These are phyloP conservation scores for Melanotaenia trifasciata DNA, from an alignment of 2,797 vertebrate genomes.

Conservation along the genomic window DNA sequence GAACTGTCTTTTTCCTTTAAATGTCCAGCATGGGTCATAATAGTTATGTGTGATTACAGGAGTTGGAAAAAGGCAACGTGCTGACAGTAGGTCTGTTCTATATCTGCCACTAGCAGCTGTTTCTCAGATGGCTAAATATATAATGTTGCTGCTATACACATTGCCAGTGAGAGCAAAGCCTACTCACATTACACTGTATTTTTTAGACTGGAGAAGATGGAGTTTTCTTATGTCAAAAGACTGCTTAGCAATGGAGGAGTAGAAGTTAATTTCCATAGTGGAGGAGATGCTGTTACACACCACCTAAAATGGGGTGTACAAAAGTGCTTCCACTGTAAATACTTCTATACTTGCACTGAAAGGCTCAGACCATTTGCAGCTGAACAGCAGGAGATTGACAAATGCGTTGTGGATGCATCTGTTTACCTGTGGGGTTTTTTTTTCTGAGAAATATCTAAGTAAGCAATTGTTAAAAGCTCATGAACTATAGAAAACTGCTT, in stretches of 20 bases:
- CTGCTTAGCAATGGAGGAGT: constrained; percentile 16
- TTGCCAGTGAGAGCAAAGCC: constrained; percentile 30
- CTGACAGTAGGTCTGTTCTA: constrained; percentile 46
- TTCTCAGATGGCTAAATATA: constrained; percentile 73
- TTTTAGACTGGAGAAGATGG: constrained; percentile 68
- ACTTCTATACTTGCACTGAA: neutral
- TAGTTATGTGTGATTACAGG: neutral
- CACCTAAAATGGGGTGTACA: neutral
- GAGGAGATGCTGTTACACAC: constrained; percentile 19
- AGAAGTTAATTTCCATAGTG: constrained; percentile 32
- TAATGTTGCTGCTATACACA: constrained; percentile 25
- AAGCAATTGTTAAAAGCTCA: neutral
- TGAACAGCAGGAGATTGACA: neutral
- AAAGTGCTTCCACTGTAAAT: neutral
- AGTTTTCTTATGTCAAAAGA: constrained; percentile 56
- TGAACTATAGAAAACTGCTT: neutral
- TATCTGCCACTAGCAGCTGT: constrained; percentile 65
- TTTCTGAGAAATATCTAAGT: neutral
- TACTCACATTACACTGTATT: constrained; percentile 71
- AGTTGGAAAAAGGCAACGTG: constrained; percentile 34
- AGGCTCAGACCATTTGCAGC: neutral
- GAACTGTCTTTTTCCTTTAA: neutral
- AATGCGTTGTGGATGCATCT: neutral
- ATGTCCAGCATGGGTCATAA: neutral
- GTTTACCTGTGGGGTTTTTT: neutral